Base-by-base conservation (phyloP, 2,797 vertebrate species). In the Geotria australis region DNA sequence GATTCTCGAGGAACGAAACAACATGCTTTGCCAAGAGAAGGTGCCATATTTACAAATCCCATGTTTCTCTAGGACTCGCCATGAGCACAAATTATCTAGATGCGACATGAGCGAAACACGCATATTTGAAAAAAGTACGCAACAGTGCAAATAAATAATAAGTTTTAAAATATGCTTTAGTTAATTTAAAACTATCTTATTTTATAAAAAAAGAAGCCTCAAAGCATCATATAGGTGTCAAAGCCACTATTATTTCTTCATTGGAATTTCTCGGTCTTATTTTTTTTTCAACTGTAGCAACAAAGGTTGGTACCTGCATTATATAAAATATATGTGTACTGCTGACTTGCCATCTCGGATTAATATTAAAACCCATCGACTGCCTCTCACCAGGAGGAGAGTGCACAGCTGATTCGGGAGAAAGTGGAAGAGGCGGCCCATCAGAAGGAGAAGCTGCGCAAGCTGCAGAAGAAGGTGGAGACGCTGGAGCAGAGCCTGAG, bases 31-130 rank as follows among this genome's bases (percentile, higher is more conserved):
- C 10, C 56, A 48, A 49, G 46, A 60, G 48, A 60, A 60, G 59
- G 59, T 60, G 47, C 48, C 15, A 24, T 10, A 45, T 14, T 47
- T 10, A 9, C 46, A 48, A 7, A 24, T 45, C 15, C 47, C 57
- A 68, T 69, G 47, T 71, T 86, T 62, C 61, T 68, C n/a, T 62
- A 71, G 60, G 69, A 82, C 60, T 74, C 76, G 75, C 74, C 78
- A 61, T 48, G 7, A 45, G 12, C 12, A 53, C 12, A 12, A 14
- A 14, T 38, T 38, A 38, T 24, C 4, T 24, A 38, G 24, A 38
- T 38, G 24, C 38, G 5, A 38, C 24, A 38, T 38, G 38, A 38
- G 24, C 38, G 24, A 38, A 38, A 38, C 5, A 24, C 38, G 24
- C 24, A 38, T 38, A 38, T 4, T 38, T 38, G 4, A 38, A 38